Base-by-base conservation (phyloP, 2,797 vertebrate genomes). In the Octomys mimax region DNA sequence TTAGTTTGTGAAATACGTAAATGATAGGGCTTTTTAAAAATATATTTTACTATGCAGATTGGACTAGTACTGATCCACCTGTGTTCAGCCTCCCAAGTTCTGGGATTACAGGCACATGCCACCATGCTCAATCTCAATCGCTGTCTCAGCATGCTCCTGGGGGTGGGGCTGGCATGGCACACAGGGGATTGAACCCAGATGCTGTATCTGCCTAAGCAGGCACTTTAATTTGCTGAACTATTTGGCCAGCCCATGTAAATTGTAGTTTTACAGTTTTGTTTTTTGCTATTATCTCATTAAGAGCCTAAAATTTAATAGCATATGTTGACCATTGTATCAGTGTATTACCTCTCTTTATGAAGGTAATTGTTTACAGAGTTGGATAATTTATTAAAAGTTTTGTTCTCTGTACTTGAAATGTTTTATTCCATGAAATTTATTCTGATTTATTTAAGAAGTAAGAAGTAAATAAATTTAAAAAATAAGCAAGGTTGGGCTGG, bases 361-460 rank as follows among this genome's bases (percentile, higher is more conserved):
- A 89, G 28, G 36, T 77, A 66, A 36, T 89, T 79, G 6, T 91
- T 89, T 77, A 78, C 54, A 78, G 21, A 78, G 11, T n/a, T 92
- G 61, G 75, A 83, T 89, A 61, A 68, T 70, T 93, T 26, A 26
- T 91, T 89, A 57, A 36, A 66, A 57, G 57, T 94, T 93, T 86
- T 86, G n/a, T 82, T 59, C n/a, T 95, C 77, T 82, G 11, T 93
- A 94, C 57, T 91, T 80, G 4, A 95, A 70, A 39, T 39, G 31
- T 84, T 95, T 92, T 95, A 18, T 92, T 19, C 75, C 93, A 14
- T 82, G 18, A 49, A 21, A 66, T 95, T 93, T 87, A 83, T 73
- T 95, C 92, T 92, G 24, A 96, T 78, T 93, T 83, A 66, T 66
- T 68, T 9, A 61, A 91, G n/a, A 75, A 77, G 70, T 75, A 92